Base-by-base conservation (phyloP, 2,797 vertebrate species). In the Pteropus rufus region DNA sequence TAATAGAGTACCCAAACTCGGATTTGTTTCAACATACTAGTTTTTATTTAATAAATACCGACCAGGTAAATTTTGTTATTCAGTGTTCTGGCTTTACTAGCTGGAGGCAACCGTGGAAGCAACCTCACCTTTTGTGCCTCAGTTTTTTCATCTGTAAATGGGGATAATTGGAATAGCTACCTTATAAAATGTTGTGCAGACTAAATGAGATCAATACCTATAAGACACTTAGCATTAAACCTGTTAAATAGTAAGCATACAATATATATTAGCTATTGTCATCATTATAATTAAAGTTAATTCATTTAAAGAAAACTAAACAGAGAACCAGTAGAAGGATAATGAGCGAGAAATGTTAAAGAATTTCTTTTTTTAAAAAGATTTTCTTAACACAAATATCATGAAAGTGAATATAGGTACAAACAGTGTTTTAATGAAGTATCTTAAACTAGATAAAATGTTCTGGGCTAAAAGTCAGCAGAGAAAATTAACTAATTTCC, bases 261-360 rank as follows among this genome's bases (percentile, higher is more conserved):
- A 81, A 89, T 60, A 95, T 76, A 83, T 56, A 93, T 49, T 69
- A 86, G 56, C 58, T 76, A 65, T 88, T 46, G 72, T 89, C 56
- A 86, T 89, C 31, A 77, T 86, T 79, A 52, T 44, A 92, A 83
- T 76, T 72, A 73, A 82, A 41, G 44, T 36, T 41, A 77, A 91
- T 82, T 85, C 52, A 94, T 91, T 92, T 89, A 91, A 14, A 87
- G 75, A 39, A 21, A 89, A 18, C 56, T 72, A 72, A 92, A 88
- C 60, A 34, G 41, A 85, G 56, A 29, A 52, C 7, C 2, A 15
- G 29, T 58, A 67, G 65, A 41, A 19, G 79, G 34, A 34, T 29
- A 36, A 56, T 41, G 18, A 44, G 11, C 80, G 26, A 77, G 44
- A 92, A 29, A 79, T 29, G 12, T 36, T 92, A 91, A 84, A 97